Conservation (phyloP, 92 coral and sea anemone species). For the Epizoanthus ramosus region DNA sequence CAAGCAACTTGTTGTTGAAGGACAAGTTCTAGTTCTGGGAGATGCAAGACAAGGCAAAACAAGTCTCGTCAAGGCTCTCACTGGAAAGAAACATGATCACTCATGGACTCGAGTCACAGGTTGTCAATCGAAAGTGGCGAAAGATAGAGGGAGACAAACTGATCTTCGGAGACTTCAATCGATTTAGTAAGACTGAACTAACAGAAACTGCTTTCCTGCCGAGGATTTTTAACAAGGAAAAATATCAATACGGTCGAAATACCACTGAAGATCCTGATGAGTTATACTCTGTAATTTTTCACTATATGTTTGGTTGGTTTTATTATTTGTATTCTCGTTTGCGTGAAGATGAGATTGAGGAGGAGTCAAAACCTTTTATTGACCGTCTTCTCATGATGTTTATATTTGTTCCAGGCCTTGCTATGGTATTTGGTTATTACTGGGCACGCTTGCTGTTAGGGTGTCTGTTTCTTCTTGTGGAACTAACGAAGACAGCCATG, state of each 20-base stretch:
- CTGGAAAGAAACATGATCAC: constrained; percentile 58
- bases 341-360: not conserved
- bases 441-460: not conserved
- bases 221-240: constrained; percentile 32
- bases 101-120: constrained; percentile 39
- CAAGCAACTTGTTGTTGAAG: constrained; percentile 50
- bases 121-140: constrained; percentile 50
- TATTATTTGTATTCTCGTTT: not conserved
- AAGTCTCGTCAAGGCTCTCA: constrained; percentile 52
- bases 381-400: not conserved
- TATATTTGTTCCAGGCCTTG: not conserved
- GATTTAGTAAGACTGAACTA: constrained; percentile 12
- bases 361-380: not conserved
- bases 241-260: constrained; percentile 4
- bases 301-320: not conserved
- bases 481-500: too few species aligned
- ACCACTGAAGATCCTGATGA: not conserved
- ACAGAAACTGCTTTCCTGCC: constrained; percentile 20
- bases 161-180: constrained; percentile 36
- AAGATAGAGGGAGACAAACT: constrained; percentile 18
- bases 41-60: constrained; percentile 60
- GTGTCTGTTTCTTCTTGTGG: not conserved
- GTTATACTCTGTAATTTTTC: not conserved
- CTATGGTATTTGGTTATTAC: not conserved
- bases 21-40: constrained; percentile 60